Evolutionary conservation across 2,888 invertebrate species (phyloP), one percentile per base, ranked within the genome.

Genomic region (Helobdella robusta): DNA sequence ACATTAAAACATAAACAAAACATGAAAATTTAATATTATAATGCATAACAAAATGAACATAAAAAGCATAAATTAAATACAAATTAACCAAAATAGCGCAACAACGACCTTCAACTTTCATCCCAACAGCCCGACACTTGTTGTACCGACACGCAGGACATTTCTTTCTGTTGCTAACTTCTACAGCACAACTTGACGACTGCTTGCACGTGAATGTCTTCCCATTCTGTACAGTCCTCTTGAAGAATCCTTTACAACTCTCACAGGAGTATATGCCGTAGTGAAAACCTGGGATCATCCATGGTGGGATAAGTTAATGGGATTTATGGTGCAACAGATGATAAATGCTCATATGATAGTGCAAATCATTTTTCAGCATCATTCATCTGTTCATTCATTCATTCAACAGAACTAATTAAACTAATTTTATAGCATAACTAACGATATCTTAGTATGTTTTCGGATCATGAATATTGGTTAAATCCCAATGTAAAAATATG

Each of bases 231-330:
- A 95, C 94, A 25, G 94, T 95, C 68, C 95, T 84, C 81, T 95
- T 95, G 83, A 95, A 95, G 83, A 95, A 95, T 1, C 94, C 94
- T 81, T 95, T 95, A 81, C 95, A 95, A 25, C 91, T 91, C 78
- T 95, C 95, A 81, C 95, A 95, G 15, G 92, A 93, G 82, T 93
- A 94, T 74, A 94, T 94, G 15, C 95, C 95, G 80, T 95, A 95
- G 81, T 95, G 95, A 82, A 94, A 95, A 34, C 95, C 79, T 78
- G 72, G 4, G 70, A 70, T 23, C 25, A 11, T 11, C 23, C 20
- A 32, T 18, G 15, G 2, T 6, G 20, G 18, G 23, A 25, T 18
- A 5, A 44, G 8, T 54, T 25, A 18, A 62, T 18, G 11, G 11
- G 15, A 62, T 8, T 11, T 50, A 5, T n/a, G 20, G 18, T 8